Percentiles rank a stretch among this genome's conserved stretches.
These are phyloP conservation scores for Polypedilum pembai DNA, from an alignment of 1,140 invertebrate species.

Conservation along the genomic window DNA sequence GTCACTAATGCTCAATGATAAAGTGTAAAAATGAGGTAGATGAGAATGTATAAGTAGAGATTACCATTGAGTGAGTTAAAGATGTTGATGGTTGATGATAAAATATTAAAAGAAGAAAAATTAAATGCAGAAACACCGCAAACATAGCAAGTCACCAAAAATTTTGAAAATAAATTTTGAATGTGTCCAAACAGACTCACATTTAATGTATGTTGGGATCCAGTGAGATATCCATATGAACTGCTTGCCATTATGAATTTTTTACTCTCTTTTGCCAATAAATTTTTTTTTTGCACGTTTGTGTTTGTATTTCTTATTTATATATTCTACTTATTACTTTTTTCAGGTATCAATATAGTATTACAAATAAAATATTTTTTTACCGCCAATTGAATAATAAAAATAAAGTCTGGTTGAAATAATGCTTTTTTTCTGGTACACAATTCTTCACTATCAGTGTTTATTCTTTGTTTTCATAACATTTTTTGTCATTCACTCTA, in stretches of 20 bases:
- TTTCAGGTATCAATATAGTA: background rate
- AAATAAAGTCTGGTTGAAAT: background rate
- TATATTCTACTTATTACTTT: background rate
- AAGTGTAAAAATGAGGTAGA: no score
- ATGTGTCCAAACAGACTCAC: background rate
- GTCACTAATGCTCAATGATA: no score
- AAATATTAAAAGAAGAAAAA: background rate
- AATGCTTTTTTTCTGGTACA: no score
- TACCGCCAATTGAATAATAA: conserved; percentile 3
- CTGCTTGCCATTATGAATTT: conserved; percentile 10
- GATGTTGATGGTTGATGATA: background rate
- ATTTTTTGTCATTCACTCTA: no score
- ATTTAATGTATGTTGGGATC: conserved; percentile 1
- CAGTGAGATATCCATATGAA: conserved; percentile 4
- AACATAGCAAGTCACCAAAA: background rate
- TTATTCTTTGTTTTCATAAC: no score
- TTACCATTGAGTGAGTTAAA: background rate
- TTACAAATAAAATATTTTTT: background rate
- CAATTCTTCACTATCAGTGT: background rate
- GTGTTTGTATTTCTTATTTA: background rate
- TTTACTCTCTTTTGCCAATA: background rate
- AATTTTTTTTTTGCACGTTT: background rate
- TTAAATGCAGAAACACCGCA: background rate
- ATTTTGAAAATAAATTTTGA: background rate
- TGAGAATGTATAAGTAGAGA: no score